Evolutionary conservation across 2,888 invertebrate species (phyloP).

Genomic region (Zootermopsis nevadensis): DNA sequence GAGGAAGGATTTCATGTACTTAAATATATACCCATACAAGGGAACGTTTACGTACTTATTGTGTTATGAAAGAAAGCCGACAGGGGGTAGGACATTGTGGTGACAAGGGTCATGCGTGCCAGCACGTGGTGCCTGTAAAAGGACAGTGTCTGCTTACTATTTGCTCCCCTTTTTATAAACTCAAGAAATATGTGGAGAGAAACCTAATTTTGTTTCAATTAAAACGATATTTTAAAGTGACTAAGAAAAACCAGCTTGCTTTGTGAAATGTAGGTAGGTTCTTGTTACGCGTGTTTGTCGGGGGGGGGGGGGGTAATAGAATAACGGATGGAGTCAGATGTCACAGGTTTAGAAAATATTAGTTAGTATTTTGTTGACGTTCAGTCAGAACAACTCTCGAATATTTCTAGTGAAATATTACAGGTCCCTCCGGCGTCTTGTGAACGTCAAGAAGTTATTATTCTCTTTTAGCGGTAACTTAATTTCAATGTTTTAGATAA

Average conservation of each 20-base stretch:
- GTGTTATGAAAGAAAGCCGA: slow-evolving; percentile 39
- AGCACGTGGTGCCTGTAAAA: slow-evolving; percentile 15
- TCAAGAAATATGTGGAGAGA: slow-evolving; percentile 31
- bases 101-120: slow-evolving; percentile 15
- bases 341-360: too few relatives aligned
- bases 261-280: too few relatives aligned
- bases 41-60: slow-evolving; percentile 14
- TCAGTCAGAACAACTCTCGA: too few relatives aligned
- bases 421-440: too few relatives aligned
- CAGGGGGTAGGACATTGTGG: slow-evolving; percentile 15
- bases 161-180: slow-evolving; percentile 9
- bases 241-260: not conserved
- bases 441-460: too few relatives aligned
- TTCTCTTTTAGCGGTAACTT: too few relatives aligned
- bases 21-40: slow-evolving; percentile 7
- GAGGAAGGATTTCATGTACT: not conserved
- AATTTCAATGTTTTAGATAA: too few relatives aligned
- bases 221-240: not conserved
- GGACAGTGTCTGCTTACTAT: slow-evolving; percentile 5
- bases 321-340: too few relatives aligned
- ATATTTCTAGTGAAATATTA: too few relatives aligned
- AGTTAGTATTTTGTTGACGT: too few relatives aligned
- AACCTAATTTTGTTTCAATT: not conserved
- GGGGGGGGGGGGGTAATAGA: too few relatives aligned
- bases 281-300: too few relatives aligned